Percentiles rank a stretch among this genome's conserved stretches.
These are phyloP conservation scores for Seriola dumerili DNA, from an alignment of 2,113 vertebrate species.

Conservation along the genomic window DNA sequence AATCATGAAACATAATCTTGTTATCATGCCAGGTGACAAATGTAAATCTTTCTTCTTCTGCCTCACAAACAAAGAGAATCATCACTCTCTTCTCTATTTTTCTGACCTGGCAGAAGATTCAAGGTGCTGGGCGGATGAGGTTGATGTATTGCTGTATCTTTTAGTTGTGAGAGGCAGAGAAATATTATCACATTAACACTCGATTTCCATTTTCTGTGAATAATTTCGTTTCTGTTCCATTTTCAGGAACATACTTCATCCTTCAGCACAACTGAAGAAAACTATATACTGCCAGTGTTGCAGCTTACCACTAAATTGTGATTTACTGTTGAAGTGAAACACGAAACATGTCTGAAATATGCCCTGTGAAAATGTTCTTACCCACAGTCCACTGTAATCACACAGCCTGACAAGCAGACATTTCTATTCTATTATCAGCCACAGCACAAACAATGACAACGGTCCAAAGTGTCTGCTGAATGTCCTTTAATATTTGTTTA, in stretches of 20 bases:
- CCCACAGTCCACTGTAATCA: constrained; percentile 52
- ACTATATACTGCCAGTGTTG: constrained; percentile 49
- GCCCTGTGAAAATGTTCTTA: constrained; percentile 48
- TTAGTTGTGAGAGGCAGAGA: constrained; percentile 71
- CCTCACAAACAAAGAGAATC: constrained; percentile 57
- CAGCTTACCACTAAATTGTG: constrained; percentile 61
- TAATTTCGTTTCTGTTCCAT: constrained; percentile 74
- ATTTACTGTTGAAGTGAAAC: constrained; percentile 67
- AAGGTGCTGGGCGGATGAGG: constrained; percentile 53
- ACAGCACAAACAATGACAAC: constrained; percentile 61
- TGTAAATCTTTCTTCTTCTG: constrained; percentile 55
- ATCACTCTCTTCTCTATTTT: constrained; percentile 50
- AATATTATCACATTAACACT: constrained; percentile 82
- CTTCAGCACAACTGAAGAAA: constrained; percentile 59
- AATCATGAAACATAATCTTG: constrained; percentile 67
- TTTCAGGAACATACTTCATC: constrained; percentile 70
- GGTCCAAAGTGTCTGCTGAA: constrained; percentile 55
- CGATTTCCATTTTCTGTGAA: constrained; percentile 81
- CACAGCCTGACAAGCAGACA: constrained; percentile 59
- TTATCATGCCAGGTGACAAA: constrained; percentile 56
- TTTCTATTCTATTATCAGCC: constrained; percentile 67
- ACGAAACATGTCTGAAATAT: constrained; percentile 61
- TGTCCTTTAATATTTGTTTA: constrained; percentile 63
- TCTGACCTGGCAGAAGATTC: constrained; percentile 47
- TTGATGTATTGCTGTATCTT: constrained; percentile 71